Conservation (phyloP, 2,888 invertebrate species). For the Pyrochroa serraticornis region DNA sequence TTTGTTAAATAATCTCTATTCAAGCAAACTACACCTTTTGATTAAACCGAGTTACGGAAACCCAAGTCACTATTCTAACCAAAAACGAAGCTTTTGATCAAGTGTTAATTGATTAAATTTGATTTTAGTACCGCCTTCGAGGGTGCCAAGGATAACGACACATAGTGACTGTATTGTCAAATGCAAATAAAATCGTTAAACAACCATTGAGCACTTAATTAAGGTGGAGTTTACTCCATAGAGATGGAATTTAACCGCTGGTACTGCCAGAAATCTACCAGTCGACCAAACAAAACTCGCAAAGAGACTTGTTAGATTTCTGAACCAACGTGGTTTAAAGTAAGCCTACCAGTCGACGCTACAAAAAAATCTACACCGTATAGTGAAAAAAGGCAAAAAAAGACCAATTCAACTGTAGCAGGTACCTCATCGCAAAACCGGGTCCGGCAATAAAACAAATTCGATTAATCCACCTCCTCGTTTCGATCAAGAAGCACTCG, state of each 20-base stretch:
- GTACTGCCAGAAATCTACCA: slow-evolving; percentile 32
- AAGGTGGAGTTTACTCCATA: slow-evolving; percentile 63
- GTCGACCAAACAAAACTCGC: slow-evolving; percentile 10
- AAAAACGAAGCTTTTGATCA: slow-evolving; percentile 21
- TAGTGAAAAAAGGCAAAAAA: slow-evolving; percentile 27
- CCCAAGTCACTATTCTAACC: slow-evolving; percentile 24
- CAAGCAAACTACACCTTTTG: slow-evolving; percentile 63
- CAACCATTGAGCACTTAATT: slow-evolving; percentile 21
- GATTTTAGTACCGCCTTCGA: slow-evolving; percentile 18
- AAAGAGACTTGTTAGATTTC: slow-evolving; percentile 3
- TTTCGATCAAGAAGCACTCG: slow-evolving; percentile 49
- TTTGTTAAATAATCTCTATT: slow-evolving; percentile 40
- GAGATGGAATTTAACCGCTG: slow-evolving; percentile 43
- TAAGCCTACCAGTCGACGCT: slow-evolving; percentile 48
- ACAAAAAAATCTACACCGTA: slow-evolving; percentile 38
- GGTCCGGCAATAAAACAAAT: slow-evolving; percentile 32
- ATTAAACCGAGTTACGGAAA: slow-evolving; percentile 29
- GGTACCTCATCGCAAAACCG: slow-evolving; percentile 31
- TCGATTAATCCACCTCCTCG: slow-evolving; percentile 34
- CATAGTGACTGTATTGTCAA: slow-evolving; percentile 45
- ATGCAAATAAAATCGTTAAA: slow-evolving; percentile 52
- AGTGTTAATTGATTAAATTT: slow-evolving; percentile 29
- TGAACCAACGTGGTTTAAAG: slow-evolving; percentile 34
- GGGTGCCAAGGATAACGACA: slow-evolving; percentile 10
- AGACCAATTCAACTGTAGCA: slow-evolving; percentile 21